phyloP scores from a whole-genome alignment of 2,888 invertebrate genomes.

The Parnassius orleans region DNA sequence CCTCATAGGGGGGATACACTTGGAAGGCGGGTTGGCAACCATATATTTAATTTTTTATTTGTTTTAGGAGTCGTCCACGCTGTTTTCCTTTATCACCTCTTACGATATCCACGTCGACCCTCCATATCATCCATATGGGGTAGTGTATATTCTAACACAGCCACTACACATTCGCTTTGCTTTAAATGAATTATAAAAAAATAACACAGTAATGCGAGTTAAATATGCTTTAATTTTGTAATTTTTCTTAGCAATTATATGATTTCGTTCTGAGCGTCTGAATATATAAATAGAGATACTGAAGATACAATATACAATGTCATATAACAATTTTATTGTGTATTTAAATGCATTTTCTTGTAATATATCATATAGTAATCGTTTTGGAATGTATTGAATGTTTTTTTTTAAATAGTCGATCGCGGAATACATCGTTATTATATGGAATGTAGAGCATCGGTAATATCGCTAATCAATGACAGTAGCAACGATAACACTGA shows the following conservation, averaged over 20 bases:
- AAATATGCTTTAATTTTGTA: constrained; percentile 81
- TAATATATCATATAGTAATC: constrained; percentile 52
- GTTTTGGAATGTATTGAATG: constrained; percentile 69
- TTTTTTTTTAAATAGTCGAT: constrained; percentile 47
- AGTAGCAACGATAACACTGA: constrained; percentile 37
- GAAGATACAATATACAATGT: constrained; percentile 64
- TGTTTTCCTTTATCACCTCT: too few species aligned
- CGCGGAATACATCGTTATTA: constrained; percentile 42
- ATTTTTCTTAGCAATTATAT: constrained; percentile 79
- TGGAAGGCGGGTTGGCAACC: too few species aligned
- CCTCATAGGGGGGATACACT: too few species aligned
- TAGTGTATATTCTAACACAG: too few species aligned
- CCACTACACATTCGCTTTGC: too few species aligned
- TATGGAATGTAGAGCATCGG: constrained; percentile 51
- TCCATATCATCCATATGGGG: too few species aligned
- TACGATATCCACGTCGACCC: too few species aligned
- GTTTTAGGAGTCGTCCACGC: too few species aligned
- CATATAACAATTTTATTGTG: constrained; percentile 61
- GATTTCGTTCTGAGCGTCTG: constrained; percentile 77
- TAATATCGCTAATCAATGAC: constrained; percentile 39
- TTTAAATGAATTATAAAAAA: constrained; percentile 26
- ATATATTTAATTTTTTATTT: too few species aligned
- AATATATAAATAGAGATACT: constrained; percentile 72
- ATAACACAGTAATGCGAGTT: constrained; percentile 61
- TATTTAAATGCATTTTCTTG: constrained; percentile 71